These are phyloP conservation scores for Cyclura pinguis DNA, from an alignment of 2,797 vertebrate species.

Conservation along the genomic window DNA sequence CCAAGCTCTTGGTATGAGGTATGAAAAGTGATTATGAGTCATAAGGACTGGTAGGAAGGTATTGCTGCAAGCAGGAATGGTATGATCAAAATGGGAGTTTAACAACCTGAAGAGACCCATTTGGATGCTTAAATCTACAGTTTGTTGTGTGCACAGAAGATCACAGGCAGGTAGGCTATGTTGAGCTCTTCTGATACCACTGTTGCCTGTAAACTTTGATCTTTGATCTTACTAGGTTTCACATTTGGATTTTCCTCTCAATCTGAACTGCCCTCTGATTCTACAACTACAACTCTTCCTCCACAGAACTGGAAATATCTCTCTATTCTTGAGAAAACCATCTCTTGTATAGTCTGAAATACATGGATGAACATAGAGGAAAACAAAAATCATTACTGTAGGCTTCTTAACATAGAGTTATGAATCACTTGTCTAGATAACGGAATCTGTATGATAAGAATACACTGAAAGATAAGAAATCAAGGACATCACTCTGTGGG, in stretches of 20 bases:
- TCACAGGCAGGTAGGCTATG: background rate
- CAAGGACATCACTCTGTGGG: background rate
- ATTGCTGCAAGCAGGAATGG: background rate
- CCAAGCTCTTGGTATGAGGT: too few species aligned
- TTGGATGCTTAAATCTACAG: background rate
- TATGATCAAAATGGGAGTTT: background rate
- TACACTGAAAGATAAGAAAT: conserved; percentile 9
- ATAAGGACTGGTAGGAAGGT: background rate
- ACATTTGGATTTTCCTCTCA: conserved; percentile 9
- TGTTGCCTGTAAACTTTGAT: background rate
- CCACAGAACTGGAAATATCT: background rate
- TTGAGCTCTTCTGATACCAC: background rate
- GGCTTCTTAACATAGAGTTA: background rate
- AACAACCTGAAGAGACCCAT: background rate
- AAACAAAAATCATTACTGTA: background rate
- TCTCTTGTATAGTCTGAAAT: background rate
- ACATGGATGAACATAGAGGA: background rate
- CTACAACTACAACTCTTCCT: background rate
- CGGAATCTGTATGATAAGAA: conserved; percentile 7
- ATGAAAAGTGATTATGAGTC: background rate
- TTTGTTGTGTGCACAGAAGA: background rate
- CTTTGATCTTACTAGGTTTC: background rate
- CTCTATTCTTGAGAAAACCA: background rate
- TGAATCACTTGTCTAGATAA: conserved; percentile 26
- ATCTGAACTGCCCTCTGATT: background rate